Conservation (phyloP, 2,113 vertebrate genomes). For the Numida meleagris region DNA sequence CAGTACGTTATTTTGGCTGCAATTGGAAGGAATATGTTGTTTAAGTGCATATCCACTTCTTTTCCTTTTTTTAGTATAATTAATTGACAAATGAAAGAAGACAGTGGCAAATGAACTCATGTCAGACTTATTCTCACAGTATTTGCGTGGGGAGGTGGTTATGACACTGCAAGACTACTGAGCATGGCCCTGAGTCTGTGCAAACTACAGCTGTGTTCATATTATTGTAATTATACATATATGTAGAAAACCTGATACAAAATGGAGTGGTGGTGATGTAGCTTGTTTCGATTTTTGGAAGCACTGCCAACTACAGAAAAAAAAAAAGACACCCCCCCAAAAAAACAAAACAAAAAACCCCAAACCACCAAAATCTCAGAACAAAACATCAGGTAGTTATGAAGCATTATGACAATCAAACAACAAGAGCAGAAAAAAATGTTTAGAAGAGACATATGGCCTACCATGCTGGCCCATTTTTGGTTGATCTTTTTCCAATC, state of each 20-base stretch:
- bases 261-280: background rate
- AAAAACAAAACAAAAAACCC: background rate
- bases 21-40: background rate
- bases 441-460: constrained; percentile 66
- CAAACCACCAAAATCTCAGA: background rate
- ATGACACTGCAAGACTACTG: background rate
- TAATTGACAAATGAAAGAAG: constrained; percentile 37
- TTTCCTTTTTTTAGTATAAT: background rate
- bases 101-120: background rate
- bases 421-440: constrained; percentile 58
- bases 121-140: background rate
- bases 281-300: background rate
- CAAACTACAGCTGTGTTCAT: background rate
- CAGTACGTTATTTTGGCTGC: background rate
- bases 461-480: constrained; percentile 65
- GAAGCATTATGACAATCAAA: constrained; percentile 33
- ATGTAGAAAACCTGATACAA: background rate
- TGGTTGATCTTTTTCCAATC: constrained; percentile 67
- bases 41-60: background rate
- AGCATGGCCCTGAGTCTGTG: background rate
- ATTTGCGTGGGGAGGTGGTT: constrained; percentile 10
- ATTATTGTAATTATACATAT: background rate
- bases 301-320: background rate
- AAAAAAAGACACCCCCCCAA: background rate
- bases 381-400: background rate